A percentile compares a stretch with the other conserved stretches of the same genome.
phyloP scores from a whole-genome alignment of 2,113 vertebrate genomes.

The Antechinus flavipes region DNA sequence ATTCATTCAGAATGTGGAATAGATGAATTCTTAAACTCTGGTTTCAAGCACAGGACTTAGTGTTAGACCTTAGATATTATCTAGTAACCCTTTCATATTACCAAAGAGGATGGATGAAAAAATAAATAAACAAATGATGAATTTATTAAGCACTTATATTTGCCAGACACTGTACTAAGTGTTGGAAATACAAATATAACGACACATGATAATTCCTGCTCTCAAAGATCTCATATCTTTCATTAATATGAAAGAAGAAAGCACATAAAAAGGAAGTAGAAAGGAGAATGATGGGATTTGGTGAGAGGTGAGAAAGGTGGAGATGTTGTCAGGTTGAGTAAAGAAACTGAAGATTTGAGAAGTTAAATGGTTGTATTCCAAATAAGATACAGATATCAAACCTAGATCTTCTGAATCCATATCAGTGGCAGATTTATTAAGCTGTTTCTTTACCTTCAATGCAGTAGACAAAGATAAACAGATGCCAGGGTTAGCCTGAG shows the following conservation, averaged over 20 bases:
- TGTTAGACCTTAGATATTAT: no score
- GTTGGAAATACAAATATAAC: background rate
- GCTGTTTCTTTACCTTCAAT: background rate
- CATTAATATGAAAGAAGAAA: background rate
- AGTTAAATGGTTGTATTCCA: background rate
- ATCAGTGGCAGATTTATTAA: background rate
- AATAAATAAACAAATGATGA: background rate
- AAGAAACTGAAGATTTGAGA: background rate
- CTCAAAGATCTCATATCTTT: background rate
- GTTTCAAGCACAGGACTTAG: background rate
- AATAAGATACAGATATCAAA: background rate
- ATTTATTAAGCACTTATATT: background rate
- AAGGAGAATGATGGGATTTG: background rate
- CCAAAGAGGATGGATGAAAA: background rate
- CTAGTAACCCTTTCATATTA: background rate
- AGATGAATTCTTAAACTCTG: background rate
- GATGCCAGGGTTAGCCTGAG: background rate
- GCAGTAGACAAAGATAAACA: background rate
- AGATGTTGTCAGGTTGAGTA: background rate
- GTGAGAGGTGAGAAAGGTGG: background rate
- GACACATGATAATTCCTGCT: background rate
- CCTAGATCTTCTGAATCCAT: background rate
- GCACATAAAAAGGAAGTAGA: background rate
- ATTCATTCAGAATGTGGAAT: background rate
- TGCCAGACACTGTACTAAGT: background rate